Conservation (phyloP, 2,797 vertebrate species). For the Chloroceryle inda region DNA sequence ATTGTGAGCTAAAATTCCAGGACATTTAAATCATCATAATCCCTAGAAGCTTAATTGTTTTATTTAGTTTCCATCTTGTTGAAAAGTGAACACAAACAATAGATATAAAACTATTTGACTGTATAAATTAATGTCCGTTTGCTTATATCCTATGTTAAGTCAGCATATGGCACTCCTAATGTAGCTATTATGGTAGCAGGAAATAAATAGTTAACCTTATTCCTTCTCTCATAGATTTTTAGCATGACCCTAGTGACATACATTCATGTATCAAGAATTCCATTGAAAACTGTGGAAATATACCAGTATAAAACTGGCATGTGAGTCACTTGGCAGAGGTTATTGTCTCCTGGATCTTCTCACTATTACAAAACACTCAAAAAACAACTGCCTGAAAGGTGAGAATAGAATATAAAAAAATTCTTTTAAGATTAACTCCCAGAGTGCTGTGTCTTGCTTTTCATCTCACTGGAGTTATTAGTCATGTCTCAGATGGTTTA, state of each 20-base stretch:
- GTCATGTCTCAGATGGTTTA: slow-evolving; percentile 20
- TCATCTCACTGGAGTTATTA: slow-evolving; percentile 34
- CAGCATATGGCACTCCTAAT: neutral
- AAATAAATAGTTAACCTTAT: neutral
- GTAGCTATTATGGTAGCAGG: neutral
- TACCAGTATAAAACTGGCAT: neutral
- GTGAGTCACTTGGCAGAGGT: slow-evolving; percentile 1
- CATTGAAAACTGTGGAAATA: slow-evolving; percentile 6
- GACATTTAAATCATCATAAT: slow-evolving; percentile 25
- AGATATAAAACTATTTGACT: slow-evolving; percentile 2
- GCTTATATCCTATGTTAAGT: neutral
- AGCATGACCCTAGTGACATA: neutral
- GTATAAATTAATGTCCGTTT: neutral
- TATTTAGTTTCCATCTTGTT: slow-evolving; percentile 28
- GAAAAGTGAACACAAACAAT: slow-evolving; percentile 4
- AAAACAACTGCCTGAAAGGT: slow-evolving; percentile 1
- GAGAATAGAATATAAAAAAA: neutral
- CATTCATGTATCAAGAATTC: neutral
- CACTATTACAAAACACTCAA: slow-evolving; percentile 25
- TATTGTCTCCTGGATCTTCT: slow-evolving; percentile 1
- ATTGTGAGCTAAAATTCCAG: slow-evolving; percentile 43
- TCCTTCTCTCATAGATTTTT: neutral
- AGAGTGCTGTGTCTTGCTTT: neutral
- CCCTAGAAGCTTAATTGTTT: slow-evolving; percentile 6
- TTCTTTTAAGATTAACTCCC: neutral